Conservation (phyloP, 2,888 invertebrate genomes). For the Miltochrista miniata region DNA sequence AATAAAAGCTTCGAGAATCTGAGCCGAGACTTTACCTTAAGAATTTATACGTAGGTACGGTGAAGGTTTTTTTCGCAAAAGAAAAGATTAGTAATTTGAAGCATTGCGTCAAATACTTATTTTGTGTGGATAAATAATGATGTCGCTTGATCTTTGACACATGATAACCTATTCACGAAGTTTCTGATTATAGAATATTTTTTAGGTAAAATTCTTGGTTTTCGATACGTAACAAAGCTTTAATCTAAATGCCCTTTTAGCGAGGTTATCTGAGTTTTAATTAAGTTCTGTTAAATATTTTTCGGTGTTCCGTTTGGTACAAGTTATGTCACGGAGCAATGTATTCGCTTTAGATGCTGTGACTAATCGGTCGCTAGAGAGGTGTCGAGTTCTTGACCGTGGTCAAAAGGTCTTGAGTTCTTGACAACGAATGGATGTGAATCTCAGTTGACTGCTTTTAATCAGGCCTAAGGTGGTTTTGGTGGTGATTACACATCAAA, state of each 20-base stretch:
- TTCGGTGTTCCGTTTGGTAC: no score
- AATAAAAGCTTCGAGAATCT: conserved; percentile 62
- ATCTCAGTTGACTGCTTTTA: no score
- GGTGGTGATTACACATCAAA: no score
- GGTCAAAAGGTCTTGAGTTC: no score
- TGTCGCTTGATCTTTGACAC: conserved; percentile 10
- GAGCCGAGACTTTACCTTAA: conserved; percentile 53
- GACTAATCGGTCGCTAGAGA: no score
- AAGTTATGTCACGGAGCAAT: no score
- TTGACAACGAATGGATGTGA: no score
- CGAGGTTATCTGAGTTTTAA: background rate
- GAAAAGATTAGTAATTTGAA: conserved; percentile 50
- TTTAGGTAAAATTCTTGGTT: background rate
- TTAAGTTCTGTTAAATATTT: no score
- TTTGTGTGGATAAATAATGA: conserved; percentile 10
- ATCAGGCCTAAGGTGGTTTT: no score
- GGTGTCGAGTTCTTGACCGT: no score
- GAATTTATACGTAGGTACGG: conserved; percentile 45
- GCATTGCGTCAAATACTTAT: conserved; percentile 18
- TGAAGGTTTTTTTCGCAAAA: conserved; percentile 50
- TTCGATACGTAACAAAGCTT: background rate
- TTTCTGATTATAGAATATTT: background rate
- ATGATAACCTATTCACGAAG: conserved; percentile 4
- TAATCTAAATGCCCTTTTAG: background rate
- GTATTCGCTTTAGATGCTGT: no score